phyloP scores from a whole-genome alignment of 2,113 vertebrate genomes.

The Nannospalax galili region DNA sequence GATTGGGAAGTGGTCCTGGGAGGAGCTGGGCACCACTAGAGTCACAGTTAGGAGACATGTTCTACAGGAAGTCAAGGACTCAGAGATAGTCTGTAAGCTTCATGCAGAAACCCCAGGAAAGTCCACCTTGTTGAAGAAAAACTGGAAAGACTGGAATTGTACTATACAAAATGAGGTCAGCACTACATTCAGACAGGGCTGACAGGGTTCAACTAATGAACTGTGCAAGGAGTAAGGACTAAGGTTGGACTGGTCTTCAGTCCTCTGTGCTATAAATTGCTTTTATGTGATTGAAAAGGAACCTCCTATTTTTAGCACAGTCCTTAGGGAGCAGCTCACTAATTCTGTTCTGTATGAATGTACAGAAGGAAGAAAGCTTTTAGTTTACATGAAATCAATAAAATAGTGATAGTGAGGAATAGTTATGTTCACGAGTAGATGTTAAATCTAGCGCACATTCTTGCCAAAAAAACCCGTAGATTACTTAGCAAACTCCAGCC shows the following conservation, averaged over 20 bases:
- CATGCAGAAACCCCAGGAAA: accelerated
- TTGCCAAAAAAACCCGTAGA: conserved; percentile 54
- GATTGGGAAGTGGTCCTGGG: background rate
- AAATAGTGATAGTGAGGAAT: conserved; percentile 64
- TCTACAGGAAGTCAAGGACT: background rate
- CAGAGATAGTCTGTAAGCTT: background rate
- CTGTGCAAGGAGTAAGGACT: background rate
- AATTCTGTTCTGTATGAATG: conserved; percentile 15
- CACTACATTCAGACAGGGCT: background rate
- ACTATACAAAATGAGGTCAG: background rate
- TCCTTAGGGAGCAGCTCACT: background rate
- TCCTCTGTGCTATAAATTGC: background rate
- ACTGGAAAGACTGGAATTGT: background rate
- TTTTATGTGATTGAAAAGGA: background rate
- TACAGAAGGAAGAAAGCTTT: conserved; percentile 33
- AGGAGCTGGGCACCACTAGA: too few relatives aligned
- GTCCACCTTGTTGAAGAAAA: background rate
- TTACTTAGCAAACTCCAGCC: conserved; percentile 43
- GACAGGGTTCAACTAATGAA: background rate
- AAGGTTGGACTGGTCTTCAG: background rate
- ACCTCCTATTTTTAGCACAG: background rate
- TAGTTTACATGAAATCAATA: conserved; percentile 40
- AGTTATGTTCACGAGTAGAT: conserved; percentile 55
- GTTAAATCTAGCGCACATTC: conserved; percentile 50
- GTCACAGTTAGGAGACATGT: background rate